A percentile compares a stretch with the other conserved stretches of the same genome.
Evolutionary conservation across 2,797 vertebrate genomes (phyloP).

Genomic region (Pantherophis vulpinus): DNA sequence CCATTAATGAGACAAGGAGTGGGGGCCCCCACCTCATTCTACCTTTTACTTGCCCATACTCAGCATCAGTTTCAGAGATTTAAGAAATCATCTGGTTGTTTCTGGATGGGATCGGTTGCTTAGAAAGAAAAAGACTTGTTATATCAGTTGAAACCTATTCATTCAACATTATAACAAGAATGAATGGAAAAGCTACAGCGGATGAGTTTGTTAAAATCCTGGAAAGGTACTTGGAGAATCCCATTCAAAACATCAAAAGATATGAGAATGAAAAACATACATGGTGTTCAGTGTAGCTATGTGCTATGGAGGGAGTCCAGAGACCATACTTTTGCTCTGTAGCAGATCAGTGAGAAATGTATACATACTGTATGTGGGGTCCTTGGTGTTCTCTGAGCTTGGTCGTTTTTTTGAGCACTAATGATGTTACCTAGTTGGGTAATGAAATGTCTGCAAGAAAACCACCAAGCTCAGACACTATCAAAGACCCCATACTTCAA

Average conservation of each 20-base stretch:
- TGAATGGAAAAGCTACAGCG: neutral
- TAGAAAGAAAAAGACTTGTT: neutral
- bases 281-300: neutral
- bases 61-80: neutral
- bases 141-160: neutral
- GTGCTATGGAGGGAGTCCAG: neutral
- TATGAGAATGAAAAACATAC: neutral
- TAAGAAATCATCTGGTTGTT: neutral
- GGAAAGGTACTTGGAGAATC: neutral
- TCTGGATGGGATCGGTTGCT: neutral
- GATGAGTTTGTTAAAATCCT: neutral
- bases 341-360: neutral
- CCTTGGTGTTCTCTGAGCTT: neutral
- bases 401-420: too few relatives aligned
- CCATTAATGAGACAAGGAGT: neutral
- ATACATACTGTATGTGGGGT: neutral
- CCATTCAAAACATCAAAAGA: neutral
- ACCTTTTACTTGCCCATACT: neutral
- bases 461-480: neutral
- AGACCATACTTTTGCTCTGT: neutral
- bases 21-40: neutral
- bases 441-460: neutral
- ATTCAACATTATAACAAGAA: neutral
- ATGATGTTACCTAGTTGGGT: neutral
- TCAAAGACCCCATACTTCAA: neutral